Evolutionary conservation across 2,113 vertebrate genomes (phyloP).

Genomic region (Tetrao urogallus): DNA sequence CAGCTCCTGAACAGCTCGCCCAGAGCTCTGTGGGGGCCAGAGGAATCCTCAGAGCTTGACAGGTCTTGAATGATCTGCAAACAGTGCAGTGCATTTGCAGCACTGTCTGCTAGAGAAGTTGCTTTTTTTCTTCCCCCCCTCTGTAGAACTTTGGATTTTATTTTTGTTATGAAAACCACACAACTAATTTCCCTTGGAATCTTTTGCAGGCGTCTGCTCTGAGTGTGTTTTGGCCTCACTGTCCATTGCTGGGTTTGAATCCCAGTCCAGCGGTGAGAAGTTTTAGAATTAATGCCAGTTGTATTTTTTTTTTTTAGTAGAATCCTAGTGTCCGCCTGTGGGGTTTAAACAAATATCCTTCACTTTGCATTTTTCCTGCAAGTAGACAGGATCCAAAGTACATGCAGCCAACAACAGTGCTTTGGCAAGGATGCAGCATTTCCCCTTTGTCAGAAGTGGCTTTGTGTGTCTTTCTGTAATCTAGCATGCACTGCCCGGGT

Average conservation of each 20-base stretch:
- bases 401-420: neutral
- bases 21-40: neutral
- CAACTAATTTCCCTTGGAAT: constrained; percentile 57
- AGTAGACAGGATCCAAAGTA: constrained; percentile 15
- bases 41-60: neutral
- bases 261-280: constrained; percentile 65
- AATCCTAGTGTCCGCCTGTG: constrained; percentile 44
- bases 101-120: neutral
- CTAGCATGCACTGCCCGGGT: fast-evolving
- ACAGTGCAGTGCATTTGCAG: neutral
- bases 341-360: constrained; percentile 56
- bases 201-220: constrained; percentile 59
- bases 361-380: constrained; percentile 14
- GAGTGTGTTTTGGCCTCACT: constrained; percentile 70
- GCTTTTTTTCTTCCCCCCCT: neutral
- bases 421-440: neutral
- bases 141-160: constrained; percentile 17
- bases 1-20: neutral
- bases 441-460: neutral
- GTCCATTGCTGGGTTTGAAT: constrained; percentile 59
- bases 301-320: constrained; percentile 41
- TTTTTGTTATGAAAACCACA: constrained; percentile 60
- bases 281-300: constrained; percentile 64
- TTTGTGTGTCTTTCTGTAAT: neutral
- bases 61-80: neutral